Evolutionary conservation across 2,888 invertebrate species (phyloP).

Genomic region (Aricia artaxerxes): DNA sequence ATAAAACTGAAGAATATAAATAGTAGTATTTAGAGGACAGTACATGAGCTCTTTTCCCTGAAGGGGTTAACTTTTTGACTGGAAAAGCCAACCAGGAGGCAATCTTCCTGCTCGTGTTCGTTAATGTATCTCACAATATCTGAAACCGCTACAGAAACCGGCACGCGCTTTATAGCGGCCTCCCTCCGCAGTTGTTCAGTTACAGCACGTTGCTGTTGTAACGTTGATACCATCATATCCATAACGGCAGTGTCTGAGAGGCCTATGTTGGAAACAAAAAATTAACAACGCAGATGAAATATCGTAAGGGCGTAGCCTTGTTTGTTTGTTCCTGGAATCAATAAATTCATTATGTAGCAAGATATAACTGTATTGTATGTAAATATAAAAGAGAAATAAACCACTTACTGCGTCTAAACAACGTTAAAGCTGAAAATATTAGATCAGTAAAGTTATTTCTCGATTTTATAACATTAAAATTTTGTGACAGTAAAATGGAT

Average conservation of each 20-base stretch:
- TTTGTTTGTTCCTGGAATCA: slow-evolving; percentile 36
- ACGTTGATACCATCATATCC: slow-evolving; percentile 95
- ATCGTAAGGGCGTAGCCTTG: slow-evolving; percentile 73
- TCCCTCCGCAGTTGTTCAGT: slow-evolving; percentile 96
- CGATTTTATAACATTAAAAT: neutral
- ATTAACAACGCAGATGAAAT: slow-evolving; percentile 55
- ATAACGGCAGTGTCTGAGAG: slow-evolving; percentile 93
- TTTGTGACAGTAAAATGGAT: slow-evolving; percentile 12
- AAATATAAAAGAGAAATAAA: neutral
- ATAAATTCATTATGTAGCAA: slow-evolving; percentile 31
- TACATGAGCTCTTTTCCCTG: slow-evolving; percentile 95
- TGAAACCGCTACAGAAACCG: slow-evolving; percentile 93
- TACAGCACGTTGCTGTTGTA: slow-evolving; percentile 96
- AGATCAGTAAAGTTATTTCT: neutral
- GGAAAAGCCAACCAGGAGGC: slow-evolving; percentile 94
- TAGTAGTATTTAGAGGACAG: slow-evolving; percentile 83
- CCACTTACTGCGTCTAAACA: slow-evolving; percentile 17
- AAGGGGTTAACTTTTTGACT: slow-evolving; percentile 97
- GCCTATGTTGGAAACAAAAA: slow-evolving; percentile 86
- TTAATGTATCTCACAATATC: slow-evolving; percentile 95
- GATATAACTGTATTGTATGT: neutral
- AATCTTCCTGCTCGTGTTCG: slow-evolving; percentile 96
- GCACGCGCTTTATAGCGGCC: slow-evolving; percentile 91
- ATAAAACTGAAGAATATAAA: slow-evolving; percentile 22
- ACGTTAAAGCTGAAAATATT: neutral